phyloP scores from a whole-genome alignment of 2,797 vertebrate species.

The Micropoecilia bifurca region DNA sequence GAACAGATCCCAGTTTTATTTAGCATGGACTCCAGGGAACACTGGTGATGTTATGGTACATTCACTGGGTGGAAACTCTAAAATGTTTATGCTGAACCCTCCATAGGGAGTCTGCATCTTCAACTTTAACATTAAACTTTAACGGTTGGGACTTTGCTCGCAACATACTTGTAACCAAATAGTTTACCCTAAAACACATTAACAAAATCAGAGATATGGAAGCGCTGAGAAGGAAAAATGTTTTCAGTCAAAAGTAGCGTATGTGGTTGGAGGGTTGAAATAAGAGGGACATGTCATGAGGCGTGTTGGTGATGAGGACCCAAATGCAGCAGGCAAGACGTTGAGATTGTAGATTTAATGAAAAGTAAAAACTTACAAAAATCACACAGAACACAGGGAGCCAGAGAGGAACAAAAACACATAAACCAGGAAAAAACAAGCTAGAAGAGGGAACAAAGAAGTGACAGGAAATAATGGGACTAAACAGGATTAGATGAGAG shows the following conservation, averaged over 20 bases:
- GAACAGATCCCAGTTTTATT: constrained; percentile 43
- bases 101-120: constrained; percentile 13
- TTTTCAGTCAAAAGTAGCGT: neutral
- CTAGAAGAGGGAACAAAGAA: too few species aligned
- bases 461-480: too few species aligned
- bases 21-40: constrained; percentile 34
- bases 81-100: constrained; percentile 31
- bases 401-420: too few species aligned
- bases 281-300: neutral
- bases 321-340: too few species aligned
- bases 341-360: neutral
- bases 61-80: constrained; percentile 28
- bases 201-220: neutral
- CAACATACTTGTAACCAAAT: neutral
- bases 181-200: constrained; percentile 8
- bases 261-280: neutral
- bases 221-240: neutral
- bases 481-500: too few species aligned
- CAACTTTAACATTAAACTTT: constrained; percentile 23
- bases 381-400: too few species aligned
- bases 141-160: neutral
- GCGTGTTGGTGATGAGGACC: too few species aligned
- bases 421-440: too few species aligned
- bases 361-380: neutral
- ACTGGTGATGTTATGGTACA: constrained; percentile 16